Evolutionary conservation across 1,140 invertebrate genomes (phyloP).

Genomic region (Macrobrachium nipponense): DNA sequence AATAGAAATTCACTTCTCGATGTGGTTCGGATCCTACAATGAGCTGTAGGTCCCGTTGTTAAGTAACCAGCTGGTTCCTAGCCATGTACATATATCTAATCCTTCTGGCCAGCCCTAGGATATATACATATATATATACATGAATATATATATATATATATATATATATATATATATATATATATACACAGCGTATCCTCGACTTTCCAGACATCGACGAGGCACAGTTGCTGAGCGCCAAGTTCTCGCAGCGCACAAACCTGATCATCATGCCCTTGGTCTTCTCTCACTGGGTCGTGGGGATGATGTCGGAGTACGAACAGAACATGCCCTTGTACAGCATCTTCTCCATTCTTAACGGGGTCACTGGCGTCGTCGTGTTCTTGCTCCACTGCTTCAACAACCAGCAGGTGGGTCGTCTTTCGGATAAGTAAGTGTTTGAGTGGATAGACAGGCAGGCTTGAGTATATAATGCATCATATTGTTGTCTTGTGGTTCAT

Average conservation of each 20-base stretch:
- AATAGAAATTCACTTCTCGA: no score
- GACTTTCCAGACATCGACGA: constrained; percentile 59
- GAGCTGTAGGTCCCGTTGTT: no score
- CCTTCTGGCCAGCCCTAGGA: no score
- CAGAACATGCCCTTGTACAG: constrained; percentile 66
- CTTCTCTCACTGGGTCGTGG: constrained; percentile 65
- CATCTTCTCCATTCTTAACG: constrained; percentile 66
- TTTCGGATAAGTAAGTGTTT: not conserved
- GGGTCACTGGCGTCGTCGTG: constrained; percentile 64
- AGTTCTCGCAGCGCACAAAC: constrained; percentile 67
- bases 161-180: no score
- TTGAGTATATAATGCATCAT: no score
- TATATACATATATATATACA: no score
- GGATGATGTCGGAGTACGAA: constrained; percentile 66
- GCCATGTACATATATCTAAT: no score
- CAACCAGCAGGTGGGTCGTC: constrained; percentile 65
- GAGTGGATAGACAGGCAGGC: not conserved
- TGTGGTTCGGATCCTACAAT: no score
- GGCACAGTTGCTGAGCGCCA: constrained; percentile 55
- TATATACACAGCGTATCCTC: no score
- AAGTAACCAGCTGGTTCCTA: no score
- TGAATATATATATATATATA: no score
- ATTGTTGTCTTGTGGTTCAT: no score
- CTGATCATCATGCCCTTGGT: constrained; percentile 66
- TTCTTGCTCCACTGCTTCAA: constrained; percentile 67